Base-by-base conservation (phyloP, 2,797 vertebrate genomes). In the Sciurus carolinensis region DNA sequence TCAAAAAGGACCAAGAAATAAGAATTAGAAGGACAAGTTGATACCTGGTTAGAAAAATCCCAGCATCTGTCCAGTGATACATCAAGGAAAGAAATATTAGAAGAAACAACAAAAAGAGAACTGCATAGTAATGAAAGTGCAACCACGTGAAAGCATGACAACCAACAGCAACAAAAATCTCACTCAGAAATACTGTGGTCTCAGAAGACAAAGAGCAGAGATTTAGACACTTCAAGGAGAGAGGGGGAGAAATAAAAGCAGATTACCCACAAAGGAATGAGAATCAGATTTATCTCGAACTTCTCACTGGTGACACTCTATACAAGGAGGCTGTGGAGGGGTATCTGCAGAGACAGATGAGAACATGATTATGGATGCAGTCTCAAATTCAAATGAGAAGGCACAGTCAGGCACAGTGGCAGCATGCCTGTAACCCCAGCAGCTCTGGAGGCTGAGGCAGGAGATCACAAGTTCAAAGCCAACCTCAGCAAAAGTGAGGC, bases 91-190 rank as follows among this genome's bases (percentile, higher is more conserved):
- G 76, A 83, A 90, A 44, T 5, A 44, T 28, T 33, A 71, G 47
- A 80, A 93, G 66, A 81, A 69, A 71, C 20, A 81, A 94, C 22
- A 17, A 36, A 73, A 91, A 86, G 6, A 64, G 26, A 57, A 92
- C 5, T 36, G 69, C 39, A 39, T 39, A 39, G 39, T 17, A 57
- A 26, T 54, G 42, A 69, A 59, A 81, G 24, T 7, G 62, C 4
- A 42, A 17, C 54, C 66, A 64, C 44, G 50, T n/a, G 22, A 33
- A 11, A 10, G 26, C 39, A 26, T 3, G 20, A 28, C 30, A 64
- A 64, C 47, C 39, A 67, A 47, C n/a, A 50, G 50, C 59, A 30
- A 91, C 15, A 62, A n/a, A 81, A 91, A 73, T n/a, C 73, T 36
- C 42, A n/a, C 50, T 62, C 12, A 4, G 64, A 83, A 66, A n/a